These are phyloP conservation scores for Mayetiola destructor DNA, from an alignment of 2,888 invertebrate genomes.

Conservation along the genomic window DNA sequence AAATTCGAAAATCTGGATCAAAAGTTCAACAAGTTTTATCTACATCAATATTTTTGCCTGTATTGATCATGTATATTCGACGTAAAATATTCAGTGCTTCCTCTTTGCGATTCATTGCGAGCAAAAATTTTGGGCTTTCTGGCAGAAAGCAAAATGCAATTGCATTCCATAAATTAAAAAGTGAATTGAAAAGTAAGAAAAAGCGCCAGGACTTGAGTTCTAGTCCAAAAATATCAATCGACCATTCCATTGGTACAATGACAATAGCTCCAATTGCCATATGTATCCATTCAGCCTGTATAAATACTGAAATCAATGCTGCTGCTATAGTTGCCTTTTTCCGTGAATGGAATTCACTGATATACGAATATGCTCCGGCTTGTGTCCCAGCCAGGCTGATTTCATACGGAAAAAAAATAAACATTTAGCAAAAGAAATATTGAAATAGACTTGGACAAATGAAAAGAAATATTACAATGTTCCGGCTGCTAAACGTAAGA, in stretches of 20 bases:
- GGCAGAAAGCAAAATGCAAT: slow-evolving; percentile 3
- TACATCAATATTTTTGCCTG: background rate
- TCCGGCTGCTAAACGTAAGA: background rate
- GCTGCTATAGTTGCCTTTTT: slow-evolving; percentile 42
- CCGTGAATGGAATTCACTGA: slow-evolving; percentile 27
- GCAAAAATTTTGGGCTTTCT: slow-evolving; percentile 29
- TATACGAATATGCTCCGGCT: slow-evolving; percentile 44
- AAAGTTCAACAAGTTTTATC: background rate
- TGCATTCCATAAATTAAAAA: background rate
- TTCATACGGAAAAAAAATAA: too few relatives aligned
- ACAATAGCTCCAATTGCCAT: slow-evolving; percentile 33
- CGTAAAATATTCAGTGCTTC: slow-evolving; percentile 17
- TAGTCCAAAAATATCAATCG: background rate
- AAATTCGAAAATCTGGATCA: background rate
- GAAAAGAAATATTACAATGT: background rate
- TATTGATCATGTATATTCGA: background rate
- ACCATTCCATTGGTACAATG: background rate
- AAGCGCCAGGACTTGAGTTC: background rate
- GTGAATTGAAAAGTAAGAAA: background rate
- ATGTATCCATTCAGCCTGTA: slow-evolving; percentile 41
- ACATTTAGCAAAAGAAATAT: too few relatives aligned
- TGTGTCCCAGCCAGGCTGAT: slow-evolving; percentile 30
- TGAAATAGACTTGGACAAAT: slow-evolving; percentile 17
- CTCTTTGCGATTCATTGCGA: slow-evolving; percentile 23
- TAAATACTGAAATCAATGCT: slow-evolving; percentile 34